A percentile compares a stretch with the other conserved stretches of the same genome.
These are phyloP conservation scores for Ptilonorhynchus violaceus DNA, from an alignment of 2,113 vertebrate species.

Conservation along the genomic window DNA sequence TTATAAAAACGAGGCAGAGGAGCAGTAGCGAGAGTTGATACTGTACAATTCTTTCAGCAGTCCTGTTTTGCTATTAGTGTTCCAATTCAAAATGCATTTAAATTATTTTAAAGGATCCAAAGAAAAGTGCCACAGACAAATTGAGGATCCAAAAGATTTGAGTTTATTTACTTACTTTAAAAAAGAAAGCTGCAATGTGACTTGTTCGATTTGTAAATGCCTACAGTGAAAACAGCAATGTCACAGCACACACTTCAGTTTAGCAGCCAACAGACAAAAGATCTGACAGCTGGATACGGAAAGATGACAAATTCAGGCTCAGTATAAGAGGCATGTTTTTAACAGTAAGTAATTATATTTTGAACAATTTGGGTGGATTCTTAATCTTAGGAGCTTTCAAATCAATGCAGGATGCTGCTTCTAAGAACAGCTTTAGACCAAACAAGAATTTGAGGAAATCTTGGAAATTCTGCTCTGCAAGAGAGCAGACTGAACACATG, in stretches of 20 bases:
- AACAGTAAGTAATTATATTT: not conserved
- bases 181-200: not conserved
- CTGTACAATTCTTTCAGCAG: not conserved
- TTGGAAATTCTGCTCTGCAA: not conserved
- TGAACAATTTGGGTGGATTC: not conserved
- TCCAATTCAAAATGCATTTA: not conserved
- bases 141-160: not conserved
- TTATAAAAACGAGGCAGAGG: not conserved
- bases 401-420: not conserved
- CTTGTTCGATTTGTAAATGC: not conserved
- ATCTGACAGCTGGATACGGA: conserved; percentile 20
- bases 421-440: not conserved
- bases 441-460: not conserved
- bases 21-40: not conserved
- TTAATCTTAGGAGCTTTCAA: not conserved
- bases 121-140: not conserved
- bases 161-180: not conserved
- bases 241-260: not conserved
- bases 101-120: not conserved
- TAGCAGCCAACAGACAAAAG: conserved; percentile 3
- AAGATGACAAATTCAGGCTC: not conserved
- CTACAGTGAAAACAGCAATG: not conserved
- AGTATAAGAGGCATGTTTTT: not conserved
- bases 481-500: not conserved
- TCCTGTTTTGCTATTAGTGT: not conserved